These are phyloP conservation scores for Diaphora mendica DNA, from an alignment of 2,888 invertebrate genomes.

Conservation along the genomic window DNA sequence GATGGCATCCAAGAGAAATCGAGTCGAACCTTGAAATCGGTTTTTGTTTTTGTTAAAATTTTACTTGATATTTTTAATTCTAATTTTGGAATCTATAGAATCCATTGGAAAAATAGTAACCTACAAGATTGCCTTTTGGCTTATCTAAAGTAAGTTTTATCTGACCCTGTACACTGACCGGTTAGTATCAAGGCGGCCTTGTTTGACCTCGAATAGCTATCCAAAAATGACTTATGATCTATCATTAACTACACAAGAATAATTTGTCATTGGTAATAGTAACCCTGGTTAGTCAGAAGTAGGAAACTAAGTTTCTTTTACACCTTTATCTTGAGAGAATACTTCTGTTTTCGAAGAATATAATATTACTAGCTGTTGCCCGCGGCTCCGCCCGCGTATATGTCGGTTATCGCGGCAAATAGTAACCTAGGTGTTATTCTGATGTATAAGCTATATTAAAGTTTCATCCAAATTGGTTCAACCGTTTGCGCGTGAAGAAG, in stretches of 20 bases:
- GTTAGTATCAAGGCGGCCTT: slow-evolving; percentile 27
- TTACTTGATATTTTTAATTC: not conserved
- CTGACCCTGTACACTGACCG: slow-evolving; percentile 12
- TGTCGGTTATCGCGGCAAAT: no score
- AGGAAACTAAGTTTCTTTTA: slow-evolving; percentile 9
- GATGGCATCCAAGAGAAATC: no score
- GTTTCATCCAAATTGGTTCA: no score
- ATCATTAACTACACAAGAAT: not conserved
- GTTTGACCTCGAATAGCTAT: slow-evolving; percentile 22
- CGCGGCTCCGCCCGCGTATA: no score
- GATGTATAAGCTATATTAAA: no score
- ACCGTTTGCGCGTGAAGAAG: no score
- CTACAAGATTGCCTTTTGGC: not conserved
- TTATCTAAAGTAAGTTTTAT: slow-evolving; percentile 21
- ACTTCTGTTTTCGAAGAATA: not conserved
- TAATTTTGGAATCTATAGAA: not conserved
- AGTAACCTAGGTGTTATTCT: no score
- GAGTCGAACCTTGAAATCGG: no score
- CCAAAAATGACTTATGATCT: not conserved
- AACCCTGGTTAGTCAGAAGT: slow-evolving; percentile 2
- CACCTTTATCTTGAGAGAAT: slow-evolving; percentile 3
- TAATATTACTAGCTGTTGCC: no score
- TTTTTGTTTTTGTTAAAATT: no score
- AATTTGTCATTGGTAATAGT: not conserved
- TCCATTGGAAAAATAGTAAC: not conserved